Conservation (phyloP, 2,113 vertebrate genomes). For the Cochlearius cochlearius region DNA sequence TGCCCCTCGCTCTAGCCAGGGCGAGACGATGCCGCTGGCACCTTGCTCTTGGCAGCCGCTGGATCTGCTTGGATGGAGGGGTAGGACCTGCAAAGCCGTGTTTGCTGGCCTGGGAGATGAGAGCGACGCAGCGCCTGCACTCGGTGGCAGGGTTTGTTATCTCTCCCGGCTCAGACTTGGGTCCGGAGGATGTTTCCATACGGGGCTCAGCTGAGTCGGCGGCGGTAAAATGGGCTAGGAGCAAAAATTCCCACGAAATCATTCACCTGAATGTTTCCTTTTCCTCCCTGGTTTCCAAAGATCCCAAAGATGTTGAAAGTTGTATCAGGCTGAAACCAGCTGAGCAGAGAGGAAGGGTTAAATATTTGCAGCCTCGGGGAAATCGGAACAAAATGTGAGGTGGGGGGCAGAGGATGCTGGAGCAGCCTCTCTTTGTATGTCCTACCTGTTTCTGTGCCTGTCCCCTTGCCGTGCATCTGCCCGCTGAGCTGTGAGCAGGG, state of each 20-base stretch:
- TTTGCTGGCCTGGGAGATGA: background rate
- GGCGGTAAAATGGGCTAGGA: background rate
- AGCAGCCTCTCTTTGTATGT: background rate
- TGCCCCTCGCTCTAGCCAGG: background rate
- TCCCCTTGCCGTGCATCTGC: background rate
- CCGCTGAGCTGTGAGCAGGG: background rate
- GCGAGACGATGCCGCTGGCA: background rate
- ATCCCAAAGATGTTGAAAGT: background rate
- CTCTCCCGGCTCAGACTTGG: background rate
- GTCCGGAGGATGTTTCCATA: background rate
- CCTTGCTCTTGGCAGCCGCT: accelerated
- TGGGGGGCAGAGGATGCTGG: background rate
- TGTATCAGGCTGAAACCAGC: background rate
- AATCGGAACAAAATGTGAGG: background rate
- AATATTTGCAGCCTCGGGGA: background rate
- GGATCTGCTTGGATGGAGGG: background rate
- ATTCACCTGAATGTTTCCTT: background rate
- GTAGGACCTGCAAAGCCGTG: background rate
- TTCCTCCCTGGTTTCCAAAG: background rate
- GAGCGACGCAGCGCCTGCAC: accelerated
- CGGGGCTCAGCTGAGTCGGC: background rate
- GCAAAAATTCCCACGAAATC: background rate
- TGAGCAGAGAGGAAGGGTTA: background rate
- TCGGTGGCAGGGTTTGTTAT: background rate
- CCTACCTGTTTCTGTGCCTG: background rate